phyloP scores from a whole-genome alignment of 1,140 invertebrate species.

The Bombus pascuorum region DNA sequence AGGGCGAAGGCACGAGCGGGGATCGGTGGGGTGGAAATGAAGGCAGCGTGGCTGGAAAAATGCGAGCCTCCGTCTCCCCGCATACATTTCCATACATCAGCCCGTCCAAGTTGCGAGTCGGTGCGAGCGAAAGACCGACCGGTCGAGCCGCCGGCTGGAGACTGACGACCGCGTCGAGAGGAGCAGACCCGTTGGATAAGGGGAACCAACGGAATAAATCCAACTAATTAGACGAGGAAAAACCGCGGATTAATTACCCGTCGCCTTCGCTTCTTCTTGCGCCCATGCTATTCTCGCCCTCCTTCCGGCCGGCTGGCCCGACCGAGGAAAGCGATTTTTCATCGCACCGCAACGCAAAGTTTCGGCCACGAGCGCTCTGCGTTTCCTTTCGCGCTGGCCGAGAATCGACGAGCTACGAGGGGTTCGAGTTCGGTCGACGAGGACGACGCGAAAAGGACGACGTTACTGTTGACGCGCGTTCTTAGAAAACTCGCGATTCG shows the following conservation, averaged over 20 bases:
- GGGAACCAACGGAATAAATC: conserved; percentile 81
- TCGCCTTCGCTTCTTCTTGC: conserved; percentile 71
- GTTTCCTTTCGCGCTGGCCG: not conserved
- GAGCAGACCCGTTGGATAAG: conserved; percentile 70
- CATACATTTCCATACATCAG: conserved; percentile 83
- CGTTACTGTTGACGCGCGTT: too few relatives aligned
- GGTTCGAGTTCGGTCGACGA: too few relatives aligned
- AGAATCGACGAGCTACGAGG: not conserved
- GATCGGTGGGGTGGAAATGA: conserved; percentile 70
- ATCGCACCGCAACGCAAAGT: conserved; percentile 42
- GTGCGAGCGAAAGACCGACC: conserved; percentile 52
- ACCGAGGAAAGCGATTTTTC: conserved; percentile 73
- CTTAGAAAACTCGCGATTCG: too few relatives aligned
- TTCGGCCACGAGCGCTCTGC: not conserved
- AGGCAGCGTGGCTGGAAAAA: conserved; percentile 80
- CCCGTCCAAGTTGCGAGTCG: conserved; percentile 66
- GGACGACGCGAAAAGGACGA: too few relatives aligned
- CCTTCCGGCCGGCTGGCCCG: conserved; percentile 49
- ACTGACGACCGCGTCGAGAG: conserved; percentile 41
- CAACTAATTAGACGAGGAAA: conserved; percentile 82
- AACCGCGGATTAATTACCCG: conserved; percentile 82
- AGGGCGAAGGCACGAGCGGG: not conserved
- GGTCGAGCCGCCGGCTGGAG: conserved; percentile 53
- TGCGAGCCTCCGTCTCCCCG: conserved; percentile 79
- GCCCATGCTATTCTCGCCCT: conserved; percentile 23